Evolutionary conservation across 2,113 vertebrate genomes (phyloP), one percentile per base, ranked within the genome.

Genomic region (Nibea albiflora): DNA sequence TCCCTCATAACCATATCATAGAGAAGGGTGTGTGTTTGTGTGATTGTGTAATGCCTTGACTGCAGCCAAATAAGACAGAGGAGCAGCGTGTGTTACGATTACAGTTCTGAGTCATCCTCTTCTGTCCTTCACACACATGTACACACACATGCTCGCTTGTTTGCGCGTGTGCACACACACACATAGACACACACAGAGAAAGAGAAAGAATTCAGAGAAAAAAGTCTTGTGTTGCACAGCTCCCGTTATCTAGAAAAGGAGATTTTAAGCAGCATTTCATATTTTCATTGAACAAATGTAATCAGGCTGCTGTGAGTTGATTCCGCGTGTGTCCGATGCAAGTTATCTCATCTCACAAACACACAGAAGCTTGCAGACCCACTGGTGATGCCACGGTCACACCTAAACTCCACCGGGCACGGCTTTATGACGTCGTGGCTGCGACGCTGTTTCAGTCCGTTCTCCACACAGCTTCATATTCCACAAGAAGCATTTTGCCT

Each of bases 1-100:
- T 94, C 76, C 85, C 95, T 95, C 92, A 94, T 95, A 95, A 94
- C 93, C 95, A 87, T 68, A 82, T 80, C 71, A 81, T 79, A 61
- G 63, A 50, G 64, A 20, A 68, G 17, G 42, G 60, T 42, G 91
- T 92, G 94, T 92, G 44, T 74, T 74, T 95, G 95, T 94, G 93
- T 95, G 93, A 95, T 93, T 95, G 94, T 95, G 94, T 92, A 93
- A 81, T 73, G 75, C 78, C 73, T 82, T 70, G 62, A 73, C 75
- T 81, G 73, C 77, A 68, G 62, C 70, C 70, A 73, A 81, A 81
- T 78, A 77, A 88, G 80, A 73, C 83, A 83, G 74, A 75, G 57
- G 61, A 86, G 49, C 74, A 88, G 83, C 80, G 73, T 83, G 88
- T 83, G 85, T 83, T 83, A 75, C 22, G n/a, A 78, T 88, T 57